A percentile compares a stretch with the other conserved stretches of the same genome.
Evolutionary conservation across 2,888 invertebrate species (phyloP).

Genomic region (Volucella zonaria): DNA sequence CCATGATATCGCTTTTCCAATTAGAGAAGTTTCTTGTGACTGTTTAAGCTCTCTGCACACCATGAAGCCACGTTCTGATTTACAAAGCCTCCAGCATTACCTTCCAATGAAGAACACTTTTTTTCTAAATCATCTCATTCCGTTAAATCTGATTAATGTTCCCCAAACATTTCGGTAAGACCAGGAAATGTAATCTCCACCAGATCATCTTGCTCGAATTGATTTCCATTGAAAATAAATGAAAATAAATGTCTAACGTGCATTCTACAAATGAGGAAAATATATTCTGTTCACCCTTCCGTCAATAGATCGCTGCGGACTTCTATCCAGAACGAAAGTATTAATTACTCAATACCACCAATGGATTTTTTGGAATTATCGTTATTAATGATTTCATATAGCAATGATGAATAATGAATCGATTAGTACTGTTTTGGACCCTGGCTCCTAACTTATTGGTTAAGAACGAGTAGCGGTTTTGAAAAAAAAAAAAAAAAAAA

Average conservation of each 20-base stretch:
- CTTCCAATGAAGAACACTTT: too few species aligned
- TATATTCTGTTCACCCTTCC: not conserved
- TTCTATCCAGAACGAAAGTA: not conserved
- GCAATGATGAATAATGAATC: conserved; percentile 26
- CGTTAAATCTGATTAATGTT: conserved; percentile 14
- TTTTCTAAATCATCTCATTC: not conserved
- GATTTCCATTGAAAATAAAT: conserved; percentile 14
- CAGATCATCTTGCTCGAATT: not conserved
- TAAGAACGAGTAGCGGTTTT: conserved; percentile 43
- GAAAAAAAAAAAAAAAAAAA: not conserved
- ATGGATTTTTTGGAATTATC: not conserved
- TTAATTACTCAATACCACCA: conserved; percentile 35
- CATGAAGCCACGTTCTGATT: too few species aligned
- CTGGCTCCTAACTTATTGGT: not conserved
- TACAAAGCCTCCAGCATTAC: too few species aligned
- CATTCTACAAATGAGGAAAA: conserved; percentile 5
- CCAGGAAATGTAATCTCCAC: too few species aligned
- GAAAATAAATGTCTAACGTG: conserved; percentile 10
- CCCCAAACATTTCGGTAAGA: not conserved
- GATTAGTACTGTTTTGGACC: conserved; percentile 17
- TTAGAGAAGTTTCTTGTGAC: too few species aligned
- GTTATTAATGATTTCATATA: conserved; percentile 39
- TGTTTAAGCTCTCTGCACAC: too few species aligned
- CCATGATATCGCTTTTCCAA: too few species aligned
- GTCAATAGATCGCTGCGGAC: not conserved